Evolutionary conservation across 2,797 vertebrate species (phyloP).

Genomic region (Chloroceryle inda): DNA sequence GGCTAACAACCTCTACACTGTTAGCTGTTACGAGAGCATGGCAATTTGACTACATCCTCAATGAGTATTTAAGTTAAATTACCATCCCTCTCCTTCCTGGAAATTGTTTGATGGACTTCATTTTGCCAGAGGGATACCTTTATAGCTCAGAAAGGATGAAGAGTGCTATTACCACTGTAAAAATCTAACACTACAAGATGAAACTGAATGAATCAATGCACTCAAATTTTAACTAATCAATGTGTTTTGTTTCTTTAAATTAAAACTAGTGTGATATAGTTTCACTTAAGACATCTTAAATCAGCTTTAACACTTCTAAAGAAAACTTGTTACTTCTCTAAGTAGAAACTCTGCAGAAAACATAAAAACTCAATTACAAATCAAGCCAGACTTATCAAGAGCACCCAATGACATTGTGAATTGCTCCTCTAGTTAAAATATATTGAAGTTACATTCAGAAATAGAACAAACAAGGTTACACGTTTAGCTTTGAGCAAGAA

Average conservation of each 20-base stretch:
- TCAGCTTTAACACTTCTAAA: slow-evolving; percentile 7
- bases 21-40: background rate
- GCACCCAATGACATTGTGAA: background rate
- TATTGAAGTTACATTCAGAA: background rate
- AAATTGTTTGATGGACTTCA: slow-evolving; percentile 18
- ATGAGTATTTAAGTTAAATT: slow-evolving; percentile 35
- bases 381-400: background rate
- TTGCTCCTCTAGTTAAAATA: background rate
- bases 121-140: slow-evolving; percentile 9
- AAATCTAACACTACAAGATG: slow-evolving; percentile 29
- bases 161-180: background rate
- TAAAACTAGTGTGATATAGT: slow-evolving; percentile 25
- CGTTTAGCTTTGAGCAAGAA: background rate
- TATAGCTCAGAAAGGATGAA: background rate
- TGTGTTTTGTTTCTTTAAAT: slow-evolving; percentile 41
- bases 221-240: slow-evolving; percentile 30
- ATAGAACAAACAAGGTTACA: background rate
- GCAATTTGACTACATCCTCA: background rate
- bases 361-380: background rate
- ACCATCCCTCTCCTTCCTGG: background rate
- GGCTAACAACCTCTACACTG: background rate
- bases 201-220: slow-evolving; percentile 17
- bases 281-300: background rate
- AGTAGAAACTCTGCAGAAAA: background rate
- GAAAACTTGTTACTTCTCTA: background rate